Evolutionary conservation across 2,888 invertebrate genomes (phyloP), one percentile per base, ranked within the genome.

Genomic region (Lathronympha strigana): DNA sequence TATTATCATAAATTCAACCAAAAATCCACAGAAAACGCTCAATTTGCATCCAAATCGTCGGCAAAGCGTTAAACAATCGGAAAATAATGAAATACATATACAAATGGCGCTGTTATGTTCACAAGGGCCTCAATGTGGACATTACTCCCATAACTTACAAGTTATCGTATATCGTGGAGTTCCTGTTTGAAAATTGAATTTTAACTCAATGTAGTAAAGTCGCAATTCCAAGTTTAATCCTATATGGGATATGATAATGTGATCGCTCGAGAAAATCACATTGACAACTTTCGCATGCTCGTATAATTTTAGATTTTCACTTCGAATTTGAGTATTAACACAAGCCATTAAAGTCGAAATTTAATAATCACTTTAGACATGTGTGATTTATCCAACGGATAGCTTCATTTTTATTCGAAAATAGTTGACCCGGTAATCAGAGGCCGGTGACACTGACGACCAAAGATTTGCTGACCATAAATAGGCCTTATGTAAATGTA

Each of bases 361-460:
- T n/a, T 2, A 19, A n/a, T 53, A 4, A 1, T 21, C n/a, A 47
- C 6, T 13, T 3, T 9, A 9, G 2, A 33, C 9, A 9, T 11
- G 9, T 11, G 33, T 51, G 19, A 36, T 53, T 53, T 53, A 9
- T 53, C 36, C 33, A 53, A 21, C 21, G 15, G 49, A 40, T 38
- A 69, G 55, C 60, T 55, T 40, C 51, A 67, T 66, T 58, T 66
- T 53, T 67, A 62, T 54, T 53, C 28, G 43, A 43, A 63, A 55
- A 61, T 43, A 71, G 61, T 72, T 76, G 81, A 80, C 77, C 83
- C 71, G 73, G 71, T 73, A 69, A 73, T 72, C 72, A 69, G 68
- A 72, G 74, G 6, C 54, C 11, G 53, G 53, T 23, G 53, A 36
- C 53, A 53, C 23, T 23, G n/a, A 36, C 21, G 6, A 23, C 17